Evolutionary conservation across 2,797 vertebrate genomes (phyloP).

Genomic region (Silurus aristotelis): DNA sequence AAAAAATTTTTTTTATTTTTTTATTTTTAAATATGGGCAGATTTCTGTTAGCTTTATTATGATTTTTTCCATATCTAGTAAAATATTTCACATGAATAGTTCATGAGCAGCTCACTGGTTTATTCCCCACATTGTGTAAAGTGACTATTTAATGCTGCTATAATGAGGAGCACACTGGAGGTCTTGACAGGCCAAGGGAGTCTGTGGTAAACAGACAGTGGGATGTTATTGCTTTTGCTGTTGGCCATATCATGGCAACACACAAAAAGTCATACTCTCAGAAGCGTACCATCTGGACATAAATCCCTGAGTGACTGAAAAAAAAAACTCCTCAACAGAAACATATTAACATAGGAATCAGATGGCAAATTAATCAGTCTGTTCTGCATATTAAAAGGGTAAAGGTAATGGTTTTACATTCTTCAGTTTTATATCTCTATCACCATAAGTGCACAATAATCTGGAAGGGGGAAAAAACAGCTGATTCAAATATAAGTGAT

Average conservation of each 20-base stretch:
- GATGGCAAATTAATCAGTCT: slow-evolving; percentile 71
- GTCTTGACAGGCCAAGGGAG: slow-evolving; percentile 16
- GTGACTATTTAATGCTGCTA: slow-evolving; percentile 18
- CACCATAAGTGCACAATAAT: not conserved
- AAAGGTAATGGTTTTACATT: slow-evolving; percentile 59
- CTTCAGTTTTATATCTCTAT: slow-evolving; percentile 64
- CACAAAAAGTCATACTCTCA: slow-evolving; percentile 71
- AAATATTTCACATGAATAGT: not conserved
- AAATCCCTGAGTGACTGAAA: slow-evolving; percentile 74
- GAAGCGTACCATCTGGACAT: slow-evolving; percentile 79
- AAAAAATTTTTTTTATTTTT: too few relatives aligned
- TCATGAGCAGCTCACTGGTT: not conserved
- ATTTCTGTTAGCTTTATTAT: not conserved
- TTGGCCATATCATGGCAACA: slow-evolving; percentile 59
- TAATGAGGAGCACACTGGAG: not conserved
- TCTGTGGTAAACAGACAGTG: slow-evolving; percentile 37
- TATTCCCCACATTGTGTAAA: slow-evolving; percentile 1
- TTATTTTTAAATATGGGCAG: not conserved
- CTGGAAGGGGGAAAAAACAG: not conserved
- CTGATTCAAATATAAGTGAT: not conserved
- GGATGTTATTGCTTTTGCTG: slow-evolving; percentile 54
- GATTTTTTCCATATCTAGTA: not conserved
- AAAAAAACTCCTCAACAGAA: slow-evolving; percentile 74
- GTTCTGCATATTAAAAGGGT: slow-evolving; percentile 72
- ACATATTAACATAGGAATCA: slow-evolving; percentile 80